A percentile compares a stretch with the other conserved stretches of the same genome.
Evolutionary conservation across 1,140 invertebrate species (phyloP).

Genomic region (Trachelipus rathkii): DNA sequence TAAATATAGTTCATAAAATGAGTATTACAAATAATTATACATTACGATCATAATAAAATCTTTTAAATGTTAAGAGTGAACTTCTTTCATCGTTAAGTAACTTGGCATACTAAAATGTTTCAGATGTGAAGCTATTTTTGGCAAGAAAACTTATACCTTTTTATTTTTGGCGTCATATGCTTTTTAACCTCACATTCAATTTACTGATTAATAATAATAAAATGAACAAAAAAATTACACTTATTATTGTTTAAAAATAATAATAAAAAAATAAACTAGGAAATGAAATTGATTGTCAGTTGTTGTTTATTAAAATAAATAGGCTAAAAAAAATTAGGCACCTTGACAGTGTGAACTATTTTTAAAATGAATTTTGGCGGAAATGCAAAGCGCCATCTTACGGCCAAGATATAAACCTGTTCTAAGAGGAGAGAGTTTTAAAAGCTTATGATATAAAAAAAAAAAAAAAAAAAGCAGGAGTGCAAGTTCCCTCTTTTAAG

Average conservation of each 20-base stretch:
- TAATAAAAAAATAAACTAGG: not conserved
- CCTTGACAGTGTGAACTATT: not conserved
- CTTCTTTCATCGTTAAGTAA: not conserved
- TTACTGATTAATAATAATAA: not conserved
- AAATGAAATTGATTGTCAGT: not conserved
- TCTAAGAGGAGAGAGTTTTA: not conserved
- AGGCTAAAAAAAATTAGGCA: not conserved
- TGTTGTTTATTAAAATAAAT: not conserved
- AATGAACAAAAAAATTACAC: not conserved
- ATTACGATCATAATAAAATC: no score
- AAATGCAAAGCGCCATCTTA: slow-evolving; percentile 9
- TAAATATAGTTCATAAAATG: no score
- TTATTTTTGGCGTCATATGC: not conserved
- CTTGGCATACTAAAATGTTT: not conserved
- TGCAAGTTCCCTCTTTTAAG: not conserved
- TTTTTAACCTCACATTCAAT: not conserved
- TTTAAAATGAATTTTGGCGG: slow-evolving; percentile 4
- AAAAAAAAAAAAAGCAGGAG: not conserved
- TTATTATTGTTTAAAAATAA: not conserved
- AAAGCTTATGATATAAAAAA: not conserved
- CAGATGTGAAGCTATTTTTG: not conserved
- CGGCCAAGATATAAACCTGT: not conserved
- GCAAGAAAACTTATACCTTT: not conserved
- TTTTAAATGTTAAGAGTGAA: not conserved
- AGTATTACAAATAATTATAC: no score